These are phyloP conservation scores for Drosophila simulans DNA, from an alignment of 1,140 invertebrate genomes.

Conservation along the genomic window DNA sequence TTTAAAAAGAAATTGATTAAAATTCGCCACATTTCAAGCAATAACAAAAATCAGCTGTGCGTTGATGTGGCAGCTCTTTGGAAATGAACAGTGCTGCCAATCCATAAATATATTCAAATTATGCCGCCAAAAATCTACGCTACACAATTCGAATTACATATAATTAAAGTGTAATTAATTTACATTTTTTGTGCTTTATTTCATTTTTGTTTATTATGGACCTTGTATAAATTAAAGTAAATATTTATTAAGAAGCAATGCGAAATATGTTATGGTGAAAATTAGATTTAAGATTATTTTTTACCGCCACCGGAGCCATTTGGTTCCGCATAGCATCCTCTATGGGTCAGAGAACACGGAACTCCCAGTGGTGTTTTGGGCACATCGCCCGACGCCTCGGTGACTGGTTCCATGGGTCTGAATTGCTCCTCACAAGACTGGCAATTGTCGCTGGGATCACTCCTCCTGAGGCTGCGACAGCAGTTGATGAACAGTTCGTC, in stretches of 20 bases:
- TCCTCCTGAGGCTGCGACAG: not conserved
- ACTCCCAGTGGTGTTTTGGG: not conserved
- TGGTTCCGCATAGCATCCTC: not conserved
- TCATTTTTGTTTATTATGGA: too few relatives aligned
- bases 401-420: not conserved
- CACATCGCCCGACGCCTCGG: not conserved
- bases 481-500: not conserved
- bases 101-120: not conserved
- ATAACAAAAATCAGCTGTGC: constrained; percentile 7
- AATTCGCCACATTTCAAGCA: not conserved
- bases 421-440: not conserved
- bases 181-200: too few relatives aligned
- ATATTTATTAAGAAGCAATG: too few relatives aligned
- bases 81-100: not conserved
- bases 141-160: too few relatives aligned
- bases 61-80: not conserved
- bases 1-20: not conserved
- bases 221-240: too few relatives aligned
- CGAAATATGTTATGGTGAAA: too few relatives aligned
- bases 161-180: too few relatives aligned
- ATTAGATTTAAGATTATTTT: too few relatives aligned
- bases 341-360: not conserved
- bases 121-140: not conserved
- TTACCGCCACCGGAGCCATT: too few relatives aligned
- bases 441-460: not conserved